phyloP scores from a whole-genome alignment of 2,888 invertebrate genomes.

The Silvanus unidentatus region DNA sequence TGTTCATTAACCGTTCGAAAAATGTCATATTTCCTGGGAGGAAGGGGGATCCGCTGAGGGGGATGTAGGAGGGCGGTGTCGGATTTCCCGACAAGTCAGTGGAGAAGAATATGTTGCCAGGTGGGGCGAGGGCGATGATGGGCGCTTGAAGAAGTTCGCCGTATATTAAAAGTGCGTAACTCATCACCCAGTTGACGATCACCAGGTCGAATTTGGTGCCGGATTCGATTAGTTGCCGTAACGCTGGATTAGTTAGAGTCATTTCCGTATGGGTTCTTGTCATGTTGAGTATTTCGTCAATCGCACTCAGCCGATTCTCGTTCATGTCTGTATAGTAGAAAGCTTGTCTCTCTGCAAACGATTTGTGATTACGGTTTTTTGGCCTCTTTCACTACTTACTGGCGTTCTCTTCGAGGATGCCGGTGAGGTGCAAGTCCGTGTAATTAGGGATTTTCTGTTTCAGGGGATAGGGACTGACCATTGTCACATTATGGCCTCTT shows the following conservation, averaged over 20 bases:
- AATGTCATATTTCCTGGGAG: conserved; percentile 32
- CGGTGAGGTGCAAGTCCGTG: conserved; percentile 23
- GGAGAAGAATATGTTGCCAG: conserved; percentile 21
- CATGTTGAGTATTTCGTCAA: conserved; percentile 10
- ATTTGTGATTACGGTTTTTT: no score
- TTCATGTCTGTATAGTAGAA: conserved; percentile 20
- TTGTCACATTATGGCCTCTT: conserved; percentile 52
- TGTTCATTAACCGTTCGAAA: conserved; percentile 6
- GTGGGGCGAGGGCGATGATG: conserved; percentile 28
- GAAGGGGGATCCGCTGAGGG: conserved; percentile 24
- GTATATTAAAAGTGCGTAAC: conserved; percentile 33
- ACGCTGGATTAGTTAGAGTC: conserved; percentile 18
- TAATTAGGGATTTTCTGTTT: conserved; percentile 24
- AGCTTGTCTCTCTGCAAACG: no score
- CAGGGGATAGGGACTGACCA: conserved; percentile 39
- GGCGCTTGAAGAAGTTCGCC: conserved; percentile 33
- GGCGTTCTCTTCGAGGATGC: conserved; percentile 19
- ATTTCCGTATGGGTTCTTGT: conserved; percentile 17
- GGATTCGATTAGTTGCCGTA: conserved; percentile 17
- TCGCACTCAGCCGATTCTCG: conserved; percentile 8
- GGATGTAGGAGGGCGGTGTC: conserved; percentile 37
- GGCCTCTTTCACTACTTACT: conserved; percentile 11
- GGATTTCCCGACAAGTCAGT: conserved; percentile 29
- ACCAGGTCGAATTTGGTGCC: conserved; percentile 32
- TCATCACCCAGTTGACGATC: conserved; percentile 33